These are phyloP conservation scores for Autographa gamma DNA, from an alignment of 2,888 invertebrate genomes.

Conservation along the genomic window DNA sequence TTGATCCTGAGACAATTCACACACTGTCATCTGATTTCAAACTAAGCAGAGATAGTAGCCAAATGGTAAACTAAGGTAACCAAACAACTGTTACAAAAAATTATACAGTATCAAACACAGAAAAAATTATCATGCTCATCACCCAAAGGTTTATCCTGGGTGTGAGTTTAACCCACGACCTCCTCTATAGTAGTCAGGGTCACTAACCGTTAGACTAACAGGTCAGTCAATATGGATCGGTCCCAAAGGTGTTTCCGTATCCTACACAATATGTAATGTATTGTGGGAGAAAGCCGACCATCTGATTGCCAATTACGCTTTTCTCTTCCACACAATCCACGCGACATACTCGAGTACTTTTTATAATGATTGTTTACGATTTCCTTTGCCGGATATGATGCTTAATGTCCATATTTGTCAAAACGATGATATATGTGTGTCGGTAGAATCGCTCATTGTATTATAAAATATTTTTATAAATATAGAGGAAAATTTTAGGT, in stretches of 20 bases:
- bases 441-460: not conserved
- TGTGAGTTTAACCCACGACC: too few species aligned
- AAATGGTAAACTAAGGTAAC: too few species aligned
- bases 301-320: constrained; percentile 74
- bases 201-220: too few species aligned
- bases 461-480: not conserved
- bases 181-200: too few species aligned
- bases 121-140: too few species aligned
- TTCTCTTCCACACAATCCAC: constrained; percentile 65
- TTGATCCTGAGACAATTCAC: too few species aligned
- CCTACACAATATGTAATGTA: constrained; percentile 58
- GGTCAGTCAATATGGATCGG: constrained; percentile 38
- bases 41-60: too few species aligned
- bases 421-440: constrained; percentile 11
- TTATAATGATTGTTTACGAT: constrained; percentile 52
- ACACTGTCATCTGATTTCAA: too few species aligned
- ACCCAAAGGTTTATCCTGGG: too few species aligned
- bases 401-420: constrained; percentile 40
- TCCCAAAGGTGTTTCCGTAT: constrained; percentile 56
- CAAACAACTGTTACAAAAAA: too few species aligned
- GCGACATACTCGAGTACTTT: constrained; percentile 61
- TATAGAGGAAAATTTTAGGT: too few species aligned
- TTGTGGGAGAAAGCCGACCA: constrained; percentile 72
- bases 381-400: constrained; percentile 33
- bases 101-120: too few species aligned